These are phyloP conservation scores for Penaeus vannamei DNA, from an alignment of 1,140 invertebrate genomes.

Conservation along the genomic window DNA sequence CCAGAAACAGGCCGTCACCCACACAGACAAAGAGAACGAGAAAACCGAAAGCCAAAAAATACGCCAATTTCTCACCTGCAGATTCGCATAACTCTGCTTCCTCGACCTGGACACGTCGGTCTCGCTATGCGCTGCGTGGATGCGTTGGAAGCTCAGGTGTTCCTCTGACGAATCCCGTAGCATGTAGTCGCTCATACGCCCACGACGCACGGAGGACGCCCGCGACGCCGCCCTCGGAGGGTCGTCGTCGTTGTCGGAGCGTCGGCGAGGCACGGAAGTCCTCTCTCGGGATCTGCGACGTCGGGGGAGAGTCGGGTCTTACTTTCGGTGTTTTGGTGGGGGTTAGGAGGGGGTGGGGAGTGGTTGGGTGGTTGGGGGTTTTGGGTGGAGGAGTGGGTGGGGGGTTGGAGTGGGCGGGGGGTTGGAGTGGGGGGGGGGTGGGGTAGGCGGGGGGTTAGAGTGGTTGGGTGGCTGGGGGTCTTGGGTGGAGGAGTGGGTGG, in stretches of 20 bases:
- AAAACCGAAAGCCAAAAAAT: no score
- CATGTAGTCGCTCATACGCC: conserved; percentile 53
- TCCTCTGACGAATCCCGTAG: conserved; percentile 34
- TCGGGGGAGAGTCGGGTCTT: not conserved
- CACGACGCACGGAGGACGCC: conserved; percentile 37
- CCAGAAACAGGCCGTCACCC: no score
- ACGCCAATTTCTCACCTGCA: not conserved
- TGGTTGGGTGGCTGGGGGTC: no score
- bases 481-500: no score
- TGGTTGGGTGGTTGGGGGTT: no score
- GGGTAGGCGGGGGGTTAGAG: no score
- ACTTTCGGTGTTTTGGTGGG: no score
- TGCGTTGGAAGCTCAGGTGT: conserved; percentile 36
- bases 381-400: no score
- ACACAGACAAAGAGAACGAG: no score
- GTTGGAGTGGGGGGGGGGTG: no score
- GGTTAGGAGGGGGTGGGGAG: no score
- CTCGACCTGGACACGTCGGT: conserved; percentile 46
- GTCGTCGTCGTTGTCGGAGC: conserved; percentile 47
- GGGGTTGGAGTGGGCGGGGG: no score
- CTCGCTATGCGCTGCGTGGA: conserved; percentile 52
- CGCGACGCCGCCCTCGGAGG: not conserved
- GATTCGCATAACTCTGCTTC: conserved; percentile 34
- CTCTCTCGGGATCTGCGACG: conserved; percentile 37
- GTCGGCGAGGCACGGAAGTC: conserved; percentile 27